Conservation (phyloP, 2,797 vertebrate species). For the Todus mexicanus region DNA sequence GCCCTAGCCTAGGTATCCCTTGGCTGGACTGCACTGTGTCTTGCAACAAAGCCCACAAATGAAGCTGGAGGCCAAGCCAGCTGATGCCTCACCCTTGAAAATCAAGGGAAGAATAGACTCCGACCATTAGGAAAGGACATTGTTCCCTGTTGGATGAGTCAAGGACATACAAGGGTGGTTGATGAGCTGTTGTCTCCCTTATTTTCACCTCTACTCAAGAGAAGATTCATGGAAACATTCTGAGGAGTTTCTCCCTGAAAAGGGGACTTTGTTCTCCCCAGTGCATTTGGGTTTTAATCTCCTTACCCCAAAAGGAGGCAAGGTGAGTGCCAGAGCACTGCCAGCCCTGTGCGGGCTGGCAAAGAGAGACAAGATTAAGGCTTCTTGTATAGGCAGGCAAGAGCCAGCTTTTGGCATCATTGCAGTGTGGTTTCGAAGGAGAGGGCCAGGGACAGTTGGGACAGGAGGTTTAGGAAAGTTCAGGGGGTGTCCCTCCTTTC, state of each 20-base stretch:
- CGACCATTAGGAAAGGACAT: neutral
- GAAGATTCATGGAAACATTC: neutral
- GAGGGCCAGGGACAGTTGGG: neutral
- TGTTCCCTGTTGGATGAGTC: neutral
- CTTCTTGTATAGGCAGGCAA: neutral
- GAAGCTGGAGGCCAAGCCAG: neutral
- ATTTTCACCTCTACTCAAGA: neutral
- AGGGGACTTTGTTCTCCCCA: neutral
- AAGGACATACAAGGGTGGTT: accelerated
- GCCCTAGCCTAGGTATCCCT: neutral
- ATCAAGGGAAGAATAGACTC: neutral
- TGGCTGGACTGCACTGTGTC: neutral
- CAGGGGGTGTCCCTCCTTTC: neutral
- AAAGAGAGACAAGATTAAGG: neutral
- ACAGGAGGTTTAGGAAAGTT: neutral
- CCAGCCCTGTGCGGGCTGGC: neutral
- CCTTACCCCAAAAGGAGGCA: neutral
- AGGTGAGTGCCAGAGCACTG: neutral
- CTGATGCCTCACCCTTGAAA: neutral
- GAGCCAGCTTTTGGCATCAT: neutral
- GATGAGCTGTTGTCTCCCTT: neutral
- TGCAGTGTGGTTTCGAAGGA: neutral
- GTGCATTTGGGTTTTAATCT: neutral
- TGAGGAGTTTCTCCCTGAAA: neutral
- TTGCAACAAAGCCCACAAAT: neutral